Evolutionary conservation across 2,113 vertebrate genomes (phyloP), one percentile per base, ranked within the genome.

Genomic region (Tautogolabrus adspersus): DNA sequence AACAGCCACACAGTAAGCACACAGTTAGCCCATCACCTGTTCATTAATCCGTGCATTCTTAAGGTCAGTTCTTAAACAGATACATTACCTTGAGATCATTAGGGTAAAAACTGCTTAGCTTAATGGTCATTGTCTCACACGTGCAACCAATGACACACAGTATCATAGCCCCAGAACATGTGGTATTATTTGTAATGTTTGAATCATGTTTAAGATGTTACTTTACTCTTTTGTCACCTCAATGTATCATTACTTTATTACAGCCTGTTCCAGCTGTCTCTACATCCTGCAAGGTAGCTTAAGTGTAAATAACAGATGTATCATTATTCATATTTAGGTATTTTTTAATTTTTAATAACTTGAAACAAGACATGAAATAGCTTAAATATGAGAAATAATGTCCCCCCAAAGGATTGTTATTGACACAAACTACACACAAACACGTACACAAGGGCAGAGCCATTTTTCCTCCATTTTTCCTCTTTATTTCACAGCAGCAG

Each of bases 61-160:
- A 18, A 70, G 87, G 81, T 82, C 80, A 88, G 56, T 63, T 80
- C 85, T 71, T 84, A 88, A 80, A 79, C 74, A 72, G 71, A 79
- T 58, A 73, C 77, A 16, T 37, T 59, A 51, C 49, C 64, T 59
- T 42, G 22, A 65, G 75, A 62, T 87, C 93, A 92, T 75, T 38
- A 88, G 90, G 87, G 66, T 88, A 85, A 92, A 90, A 63, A 88
- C 88, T 75, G 88, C 92, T 93, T 89, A 91, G 57, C 84, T 34
- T 56, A n/a, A 22, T 70, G 66, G 59, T 57, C 12, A 77, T 71
- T 81, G 64, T 86, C 47, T 81, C 46, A 61, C 13, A 64, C 26
- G 58, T 63, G 10, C 19, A 75, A 42, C 64, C 23, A 46, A 52
- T 61, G 74, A 71, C 70, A 73, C 23, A 37, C 11, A 30, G 3